Evolutionary conservation across 2,797 vertebrate species (phyloP).

Genomic region (Saxicola maurus): DNA sequence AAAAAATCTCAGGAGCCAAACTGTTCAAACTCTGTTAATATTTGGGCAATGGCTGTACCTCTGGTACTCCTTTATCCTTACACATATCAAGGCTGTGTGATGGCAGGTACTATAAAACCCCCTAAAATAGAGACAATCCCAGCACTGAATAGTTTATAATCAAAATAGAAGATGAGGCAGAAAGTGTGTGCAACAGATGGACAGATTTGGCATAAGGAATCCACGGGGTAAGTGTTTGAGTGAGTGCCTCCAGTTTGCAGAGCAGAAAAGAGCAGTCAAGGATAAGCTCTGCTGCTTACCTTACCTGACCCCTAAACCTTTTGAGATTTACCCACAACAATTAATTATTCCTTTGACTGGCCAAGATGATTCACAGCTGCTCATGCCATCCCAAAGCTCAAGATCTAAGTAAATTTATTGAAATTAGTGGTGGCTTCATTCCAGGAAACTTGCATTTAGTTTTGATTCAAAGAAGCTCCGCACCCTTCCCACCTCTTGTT

Average conservation of each 20-base stretch:
- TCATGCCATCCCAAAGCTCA: slow-evolving; percentile 61
- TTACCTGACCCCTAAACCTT: slow-evolving; percentile 64
- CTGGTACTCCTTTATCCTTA: neutral
- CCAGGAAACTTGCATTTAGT: slow-evolving; percentile 53
- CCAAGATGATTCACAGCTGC: slow-evolving; percentile 66
- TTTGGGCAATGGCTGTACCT: neutral
- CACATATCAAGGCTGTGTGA: neutral
- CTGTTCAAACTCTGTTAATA: neutral
- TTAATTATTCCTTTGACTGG: slow-evolving; percentile 66
- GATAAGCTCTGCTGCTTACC: slow-evolving; percentile 57
- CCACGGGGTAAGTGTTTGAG: slow-evolving; percentile 9
- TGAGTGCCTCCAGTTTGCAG: slow-evolving; percentile 42
- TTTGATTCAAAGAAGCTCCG: slow-evolving; percentile 39
- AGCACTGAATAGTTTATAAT: slow-evolving; percentile 22
- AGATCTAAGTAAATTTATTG: slow-evolving; percentile 65
- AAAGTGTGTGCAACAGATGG: slow-evolving; percentile 51
- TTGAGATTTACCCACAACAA: slow-evolving; percentile 65
- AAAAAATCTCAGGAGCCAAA: slow-evolving; percentile 42
- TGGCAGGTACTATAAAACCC: neutral
- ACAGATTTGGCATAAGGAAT: slow-evolving; percentile 24
- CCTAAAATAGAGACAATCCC: slow-evolving; percentile 2
- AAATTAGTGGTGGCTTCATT: slow-evolving; percentile 57
- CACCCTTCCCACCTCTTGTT: slow-evolving; percentile 40
- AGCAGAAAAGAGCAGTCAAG: slow-evolving; percentile 62
- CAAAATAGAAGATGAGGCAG: slow-evolving; percentile 31